phyloP scores from a whole-genome alignment of 2,113 vertebrate genomes.

The Okapia johnstoni region DNA sequence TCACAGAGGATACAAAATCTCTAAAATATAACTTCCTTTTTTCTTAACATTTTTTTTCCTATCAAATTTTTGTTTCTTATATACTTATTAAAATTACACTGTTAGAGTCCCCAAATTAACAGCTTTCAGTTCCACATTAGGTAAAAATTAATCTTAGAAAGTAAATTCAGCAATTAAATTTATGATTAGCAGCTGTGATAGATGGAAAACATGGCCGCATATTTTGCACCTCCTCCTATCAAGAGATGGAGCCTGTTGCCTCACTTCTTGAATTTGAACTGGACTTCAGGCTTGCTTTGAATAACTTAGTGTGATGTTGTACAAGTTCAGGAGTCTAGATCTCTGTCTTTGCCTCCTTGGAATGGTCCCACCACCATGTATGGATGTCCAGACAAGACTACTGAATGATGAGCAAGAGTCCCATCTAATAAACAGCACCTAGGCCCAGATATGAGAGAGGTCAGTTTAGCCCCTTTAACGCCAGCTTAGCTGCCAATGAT shows the following conservation, averaged over 20 bases:
- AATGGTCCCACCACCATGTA: neutral
- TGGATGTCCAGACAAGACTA: neutral
- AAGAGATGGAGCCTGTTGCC: neutral
- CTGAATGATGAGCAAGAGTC: no score
- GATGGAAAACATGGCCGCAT: neutral
- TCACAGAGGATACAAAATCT: neutral
- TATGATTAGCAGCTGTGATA: neutral
- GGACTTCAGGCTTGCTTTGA: neutral
- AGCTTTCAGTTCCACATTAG: neutral
- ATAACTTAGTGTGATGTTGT: neutral
- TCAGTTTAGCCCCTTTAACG: neutral
- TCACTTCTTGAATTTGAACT: neutral
- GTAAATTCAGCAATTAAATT: neutral
- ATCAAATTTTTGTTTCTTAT: slow-evolving; percentile 16
- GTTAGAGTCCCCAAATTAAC: neutral
- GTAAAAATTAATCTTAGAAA: neutral
- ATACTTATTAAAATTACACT: neutral
- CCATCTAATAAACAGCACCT: neutral
- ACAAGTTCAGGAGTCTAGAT: neutral
- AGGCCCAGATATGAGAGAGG: neutral
- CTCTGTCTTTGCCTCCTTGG: neutral
- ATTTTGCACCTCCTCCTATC: neutral
- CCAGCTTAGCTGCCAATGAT: neutral
- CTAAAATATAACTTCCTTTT: neutral
- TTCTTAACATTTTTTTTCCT: neutral